Percentiles rank a stretch among this genome's conserved stretches.
These are phyloP conservation scores for Hypsopygia costalis DNA, from an alignment of 2,888 invertebrate genomes.

Conservation along the genomic window DNA sequence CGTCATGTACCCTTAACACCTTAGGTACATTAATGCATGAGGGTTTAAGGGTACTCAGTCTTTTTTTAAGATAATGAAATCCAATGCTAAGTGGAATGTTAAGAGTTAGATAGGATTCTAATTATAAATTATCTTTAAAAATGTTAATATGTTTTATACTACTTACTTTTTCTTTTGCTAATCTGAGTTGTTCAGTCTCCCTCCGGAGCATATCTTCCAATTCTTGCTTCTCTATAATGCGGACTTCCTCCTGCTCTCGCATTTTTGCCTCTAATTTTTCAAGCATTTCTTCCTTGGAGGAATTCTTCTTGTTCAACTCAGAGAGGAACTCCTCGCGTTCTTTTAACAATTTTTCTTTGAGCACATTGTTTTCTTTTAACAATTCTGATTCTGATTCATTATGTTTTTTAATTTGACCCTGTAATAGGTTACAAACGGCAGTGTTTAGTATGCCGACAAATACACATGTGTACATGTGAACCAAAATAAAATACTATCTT, in stretches of 20 bases:
- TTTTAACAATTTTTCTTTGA: conserved; percentile 66
- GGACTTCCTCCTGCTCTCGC: conserved; percentile 65
- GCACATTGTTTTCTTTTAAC: conserved; percentile 61
- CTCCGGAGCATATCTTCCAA: conserved; percentile 51
- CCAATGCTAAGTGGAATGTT: no score
- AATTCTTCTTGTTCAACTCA: conserved; percentile 67
- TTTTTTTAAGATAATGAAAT: no score
- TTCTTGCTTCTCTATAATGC: conserved; percentile 61
- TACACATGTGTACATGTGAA: no score
- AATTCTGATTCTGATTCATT: conserved; percentile 62
- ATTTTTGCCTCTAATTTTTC: conserved; percentile 71
- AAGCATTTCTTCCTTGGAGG: conserved; percentile 74
- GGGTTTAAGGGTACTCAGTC: no score
- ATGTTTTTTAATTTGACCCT: conserved; percentile 65
- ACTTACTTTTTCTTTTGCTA: conserved; percentile 67
- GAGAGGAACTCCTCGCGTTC: conserved; percentile 74
- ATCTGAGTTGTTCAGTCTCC: conserved; percentile 59
- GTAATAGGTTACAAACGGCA: conserved; percentile 15
- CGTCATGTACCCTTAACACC: no score
- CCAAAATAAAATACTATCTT: no score
- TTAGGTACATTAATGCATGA: no score
- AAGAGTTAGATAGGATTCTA: no score
- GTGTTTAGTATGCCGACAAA: no score
- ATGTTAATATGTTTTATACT: no score
- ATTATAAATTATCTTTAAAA: no score